Percentiles rank a stretch among this genome's conserved stretches.
phyloP scores from a whole-genome alignment of 1,140 invertebrate species.

The Micrasema longulum region DNA sequence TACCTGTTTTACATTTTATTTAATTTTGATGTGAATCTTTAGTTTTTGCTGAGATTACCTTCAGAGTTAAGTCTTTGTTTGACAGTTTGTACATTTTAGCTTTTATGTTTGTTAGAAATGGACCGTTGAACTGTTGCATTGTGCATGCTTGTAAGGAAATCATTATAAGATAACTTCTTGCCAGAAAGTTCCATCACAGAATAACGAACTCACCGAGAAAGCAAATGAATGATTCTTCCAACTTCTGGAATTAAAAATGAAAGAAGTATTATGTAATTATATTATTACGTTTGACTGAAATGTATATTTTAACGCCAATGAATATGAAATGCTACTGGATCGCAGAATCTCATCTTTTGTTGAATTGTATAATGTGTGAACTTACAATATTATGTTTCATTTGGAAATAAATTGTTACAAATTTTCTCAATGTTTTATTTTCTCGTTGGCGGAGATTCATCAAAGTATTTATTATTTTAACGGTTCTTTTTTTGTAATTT shows the following conservation, averaged over 20 bases:
- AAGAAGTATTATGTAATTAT: not conserved
- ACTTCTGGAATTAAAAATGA: not conserved
- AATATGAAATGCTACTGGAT: not conserved
- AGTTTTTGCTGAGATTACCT: too few relatives aligned
- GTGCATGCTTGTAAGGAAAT: too few relatives aligned
- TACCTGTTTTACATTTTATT: too few relatives aligned
- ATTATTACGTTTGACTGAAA: conserved; percentile 18
- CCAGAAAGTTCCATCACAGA: too few relatives aligned
- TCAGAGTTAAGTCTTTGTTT: too few relatives aligned
- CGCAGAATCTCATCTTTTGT: conserved; percentile 30
- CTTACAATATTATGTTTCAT: not conserved
- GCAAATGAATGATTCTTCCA: not conserved
- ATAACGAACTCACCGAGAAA: too few relatives aligned
- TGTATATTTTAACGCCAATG: conserved; percentile 6
- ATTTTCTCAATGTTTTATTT: not conserved
- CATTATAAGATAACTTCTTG: too few relatives aligned
- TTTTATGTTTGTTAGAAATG: not conserved
- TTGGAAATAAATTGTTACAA: conserved; percentile 22
- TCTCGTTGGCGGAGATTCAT: too few relatives aligned
- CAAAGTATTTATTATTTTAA: too few relatives aligned
- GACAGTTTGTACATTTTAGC: too few relatives aligned
- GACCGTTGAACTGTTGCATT: not conserved
- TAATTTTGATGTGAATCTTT: too few relatives aligned
- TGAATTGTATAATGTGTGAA: not conserved
- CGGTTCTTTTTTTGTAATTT: too few relatives aligned